Percentiles rank a stretch among this genome's conserved stretches.
phyloP scores from a whole-genome alignment of 2,888 invertebrate species.

The Plagodis pulveraria region DNA sequence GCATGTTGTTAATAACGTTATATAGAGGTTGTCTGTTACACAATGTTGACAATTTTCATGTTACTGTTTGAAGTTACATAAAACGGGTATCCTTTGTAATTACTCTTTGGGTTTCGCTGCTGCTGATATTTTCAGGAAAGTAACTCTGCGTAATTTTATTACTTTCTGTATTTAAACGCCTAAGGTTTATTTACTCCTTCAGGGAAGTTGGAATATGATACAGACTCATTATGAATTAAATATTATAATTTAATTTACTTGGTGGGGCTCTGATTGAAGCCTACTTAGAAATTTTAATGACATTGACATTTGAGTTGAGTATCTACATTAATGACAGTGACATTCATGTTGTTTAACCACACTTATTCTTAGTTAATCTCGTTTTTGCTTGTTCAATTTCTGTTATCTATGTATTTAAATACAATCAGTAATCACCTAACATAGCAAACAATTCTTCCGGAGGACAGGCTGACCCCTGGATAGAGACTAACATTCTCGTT shows the following conservation, averaged over 20 bases:
- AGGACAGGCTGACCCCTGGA: too few relatives aligned
- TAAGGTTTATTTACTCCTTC: constrained; percentile 20
- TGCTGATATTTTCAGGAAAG: constrained; percentile 24
- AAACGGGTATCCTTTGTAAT: constrained; percentile 33
- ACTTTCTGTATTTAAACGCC: constrained; percentile 16
- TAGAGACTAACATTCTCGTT: too few relatives aligned
- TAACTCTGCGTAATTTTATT: constrained; percentile 22
- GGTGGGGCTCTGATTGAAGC: constrained; percentile 6
- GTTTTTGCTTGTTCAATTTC: too few relatives aligned
- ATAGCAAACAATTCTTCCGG: too few relatives aligned
- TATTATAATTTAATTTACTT: constrained; percentile 5
- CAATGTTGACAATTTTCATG: constrained; percentile 47
- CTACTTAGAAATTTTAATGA: constrained; percentile 5
- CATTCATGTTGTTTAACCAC: too few relatives aligned
- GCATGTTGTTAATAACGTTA: constrained; percentile 59
- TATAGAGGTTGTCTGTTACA: constrained; percentile 46
- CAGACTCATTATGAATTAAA: constrained; percentile 12
- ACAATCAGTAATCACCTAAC: too few relatives aligned
- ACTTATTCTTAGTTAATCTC: too few relatives aligned
- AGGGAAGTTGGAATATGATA: constrained; percentile 4
- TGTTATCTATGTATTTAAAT: too few relatives aligned
- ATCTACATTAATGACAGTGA: constrained; percentile 2
- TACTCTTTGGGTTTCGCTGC: constrained; percentile 33
- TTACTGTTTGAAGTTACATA: constrained; percentile 28
- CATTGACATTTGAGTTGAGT: constrained; percentile 11